Evolutionary conservation across 2,888 invertebrate species (phyloP).

Genomic region (Balanococcus diminutus): DNA sequence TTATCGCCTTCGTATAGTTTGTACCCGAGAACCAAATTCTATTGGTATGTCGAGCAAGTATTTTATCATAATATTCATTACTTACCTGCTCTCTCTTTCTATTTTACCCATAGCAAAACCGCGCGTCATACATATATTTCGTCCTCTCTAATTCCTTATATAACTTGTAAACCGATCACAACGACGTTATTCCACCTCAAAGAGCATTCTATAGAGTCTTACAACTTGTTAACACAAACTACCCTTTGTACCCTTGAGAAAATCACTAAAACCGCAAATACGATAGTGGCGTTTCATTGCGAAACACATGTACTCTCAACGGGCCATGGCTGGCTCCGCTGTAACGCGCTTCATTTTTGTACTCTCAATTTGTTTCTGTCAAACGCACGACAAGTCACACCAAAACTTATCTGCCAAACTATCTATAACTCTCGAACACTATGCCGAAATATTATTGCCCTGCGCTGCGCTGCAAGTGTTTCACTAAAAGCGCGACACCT

Average conservation of each 20-base stretch:
- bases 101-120: background rate
- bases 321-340: background rate
- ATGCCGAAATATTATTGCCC: background rate
- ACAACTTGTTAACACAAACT: constrained; percentile 10
- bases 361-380: constrained; percentile 11
- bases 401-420: constrained; percentile 3
- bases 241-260: constrained; percentile 9
- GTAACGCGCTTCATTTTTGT: constrained; percentile 5
- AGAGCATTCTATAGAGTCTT: background rate
- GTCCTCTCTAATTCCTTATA: background rate
- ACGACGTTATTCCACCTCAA: background rate
- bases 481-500: background rate
- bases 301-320: constrained; percentile 10
- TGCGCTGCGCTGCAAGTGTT: background rate
- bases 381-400: constrained; percentile 1
- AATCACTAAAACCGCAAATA: background rate
- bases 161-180: background rate
- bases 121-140: background rate
- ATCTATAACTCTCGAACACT: background rate
- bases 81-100: background rate
- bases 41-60: background rate
- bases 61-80: background rate
- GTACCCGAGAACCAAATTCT: background rate
- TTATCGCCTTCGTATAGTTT: background rate
- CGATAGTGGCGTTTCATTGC: background rate